These are phyloP conservation scores for Ophion slaviceki DNA, from an alignment of 2,888 invertebrate species.

Conservation along the genomic window DNA sequence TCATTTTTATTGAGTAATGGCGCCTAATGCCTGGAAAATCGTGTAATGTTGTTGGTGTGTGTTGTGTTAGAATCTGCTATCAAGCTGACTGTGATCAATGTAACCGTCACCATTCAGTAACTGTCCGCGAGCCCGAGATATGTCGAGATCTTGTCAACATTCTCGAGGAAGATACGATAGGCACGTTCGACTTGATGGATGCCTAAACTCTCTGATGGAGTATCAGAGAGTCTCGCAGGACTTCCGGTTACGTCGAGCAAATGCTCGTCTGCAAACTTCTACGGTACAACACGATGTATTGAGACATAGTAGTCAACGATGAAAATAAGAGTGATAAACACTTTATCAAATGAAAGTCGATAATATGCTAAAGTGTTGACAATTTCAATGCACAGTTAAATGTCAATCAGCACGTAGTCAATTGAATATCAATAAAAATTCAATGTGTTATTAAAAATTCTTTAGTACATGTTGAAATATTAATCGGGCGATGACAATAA, in stretches of 20 bases:
- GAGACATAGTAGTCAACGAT: not conserved
- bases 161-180: slow-evolving; percentile 75
- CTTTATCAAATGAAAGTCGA: not conserved
- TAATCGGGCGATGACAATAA: slow-evolving; percentile 8
- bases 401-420: no score
- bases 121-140: slow-evolving; percentile 74
- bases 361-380: not conserved
- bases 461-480: not conserved
- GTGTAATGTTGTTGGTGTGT: slow-evolving; percentile 41
- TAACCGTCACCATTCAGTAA: slow-evolving; percentile 63
- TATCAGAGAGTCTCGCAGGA: slow-evolving; percentile 46
- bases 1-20: slow-evolving; percentile 4
- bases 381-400: no score
- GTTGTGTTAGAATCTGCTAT: slow-evolving; percentile 54
- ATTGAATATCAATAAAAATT: not conserved
- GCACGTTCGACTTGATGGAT: slow-evolving; percentile 62
- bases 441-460: not conserved
- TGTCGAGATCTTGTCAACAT: slow-evolving; percentile 74
- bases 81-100: slow-evolving; percentile 44
- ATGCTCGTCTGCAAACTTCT: slow-evolving; percentile 73
- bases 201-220: slow-evolving; percentile 24
- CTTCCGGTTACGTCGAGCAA: slow-evolving; percentile 71
- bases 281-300: slow-evolving; percentile 68
- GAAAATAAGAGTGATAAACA: not conserved
- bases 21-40: slow-evolving; percentile 42